Evolutionary conservation across 23 tunicate species (phyloP), one percentile per base, ranked within the genome.

Genomic region (Clavelina lepadiformis): DNA sequence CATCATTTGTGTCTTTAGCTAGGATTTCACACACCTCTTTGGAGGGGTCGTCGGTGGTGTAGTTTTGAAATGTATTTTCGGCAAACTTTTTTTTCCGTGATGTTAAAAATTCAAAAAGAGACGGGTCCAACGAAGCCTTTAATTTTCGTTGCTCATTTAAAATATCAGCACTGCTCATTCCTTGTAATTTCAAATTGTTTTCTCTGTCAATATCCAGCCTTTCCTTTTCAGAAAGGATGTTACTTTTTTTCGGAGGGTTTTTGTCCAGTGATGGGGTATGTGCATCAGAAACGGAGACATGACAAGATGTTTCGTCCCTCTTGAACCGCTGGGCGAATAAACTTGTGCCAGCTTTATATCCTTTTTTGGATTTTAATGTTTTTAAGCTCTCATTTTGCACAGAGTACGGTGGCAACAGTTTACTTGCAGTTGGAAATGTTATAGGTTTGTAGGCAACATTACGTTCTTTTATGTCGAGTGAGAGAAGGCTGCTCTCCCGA

Each of bases 101-200:
- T 23, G 37, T 50, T 19, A 83, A 50, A 68, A 74, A 83, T 18
- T 68, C 53, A 18, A 83, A 25, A 5, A 59, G 31, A 33, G 58
- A 46, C 0, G 93, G 68, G 55, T 76, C 70, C 1, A 84, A 33
- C 22, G 59, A 46, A 51, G 56, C 52, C 30, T 59, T 0, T 27
- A 84, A 28, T 54, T 69, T 76, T 34, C 69, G 28, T 51, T 71
- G 82, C 61, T 84, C 83, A 0, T 61, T 33, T 8, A 60, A 22
- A 27, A 76, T 69, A 51, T 84, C 87, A 22, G 50, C 38, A 61
- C 69, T 68, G 28, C 56, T 51, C 96, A 88, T 74, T 18, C 19
- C 30, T 1, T 49, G 34, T 31, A 80, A n/a, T 41, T 59, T 74
- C n/a, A 56, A 31, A n/a, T 69, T 51, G 69, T 80, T 88, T 73